These are phyloP conservation scores for Diplodus sargus DNA, from an alignment of 2,797 vertebrate species.

Conservation along the genomic window DNA sequence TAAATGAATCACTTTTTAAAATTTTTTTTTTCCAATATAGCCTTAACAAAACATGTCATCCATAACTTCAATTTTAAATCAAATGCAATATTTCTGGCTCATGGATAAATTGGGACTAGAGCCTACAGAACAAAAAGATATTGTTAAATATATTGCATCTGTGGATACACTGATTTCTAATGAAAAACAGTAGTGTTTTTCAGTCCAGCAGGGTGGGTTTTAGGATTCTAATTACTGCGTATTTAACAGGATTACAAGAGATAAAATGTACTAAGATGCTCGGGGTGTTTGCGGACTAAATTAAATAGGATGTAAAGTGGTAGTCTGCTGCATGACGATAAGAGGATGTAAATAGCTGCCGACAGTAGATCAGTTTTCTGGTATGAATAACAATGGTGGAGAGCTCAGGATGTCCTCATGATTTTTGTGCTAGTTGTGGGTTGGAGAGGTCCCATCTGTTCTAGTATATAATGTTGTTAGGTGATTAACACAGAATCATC, in stretches of 20 bases:
- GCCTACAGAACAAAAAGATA: neutral
- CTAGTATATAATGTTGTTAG: neutral
- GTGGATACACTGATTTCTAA: constrained; percentile 1
- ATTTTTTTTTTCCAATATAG: neutral
- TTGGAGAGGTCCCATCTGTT: neutral
- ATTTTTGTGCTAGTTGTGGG: neutral
- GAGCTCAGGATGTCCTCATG: neutral
- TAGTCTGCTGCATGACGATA: constrained; percentile 64
- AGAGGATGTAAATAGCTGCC: constrained; percentile 54
- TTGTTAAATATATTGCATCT: constrained; percentile 15
- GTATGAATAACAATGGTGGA: constrained; percentile 46
- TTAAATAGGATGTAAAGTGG: constrained; percentile 75
- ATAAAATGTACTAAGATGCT: constrained; percentile 71
- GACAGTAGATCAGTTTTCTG: constrained; percentile 56
- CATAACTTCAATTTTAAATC: neutral
- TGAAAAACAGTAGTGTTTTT: constrained; percentile 14
- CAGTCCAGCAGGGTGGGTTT: constrained; percentile 36
- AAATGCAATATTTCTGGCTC: neutral
- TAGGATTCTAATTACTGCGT: constrained; percentile 68
- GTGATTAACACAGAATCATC: neutral
- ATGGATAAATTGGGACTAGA: neutral
- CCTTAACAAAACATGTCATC: neutral
- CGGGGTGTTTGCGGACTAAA: constrained; percentile 64
- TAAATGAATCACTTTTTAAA: neutral
- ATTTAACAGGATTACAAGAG: constrained; percentile 82